A percentile compares a stretch with the other conserved stretches of the same genome.
These are phyloP conservation scores for Lordiphosa stackelbergi DNA, from an alignment of 1,140 invertebrate genomes.

Conservation along the genomic window DNA sequence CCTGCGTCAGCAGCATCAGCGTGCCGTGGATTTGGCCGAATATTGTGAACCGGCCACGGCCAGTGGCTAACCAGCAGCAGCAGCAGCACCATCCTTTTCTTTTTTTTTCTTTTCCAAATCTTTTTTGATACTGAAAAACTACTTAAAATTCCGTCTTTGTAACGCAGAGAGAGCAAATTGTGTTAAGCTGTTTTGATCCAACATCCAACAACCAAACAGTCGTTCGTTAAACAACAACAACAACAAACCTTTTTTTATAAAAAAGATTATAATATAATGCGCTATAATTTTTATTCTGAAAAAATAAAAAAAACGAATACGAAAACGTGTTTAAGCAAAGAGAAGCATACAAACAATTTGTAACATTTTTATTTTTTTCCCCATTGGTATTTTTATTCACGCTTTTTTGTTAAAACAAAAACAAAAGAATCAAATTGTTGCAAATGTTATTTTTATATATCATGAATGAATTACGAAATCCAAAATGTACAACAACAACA, in stretches of 20 bases:
- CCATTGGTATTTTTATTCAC: no score
- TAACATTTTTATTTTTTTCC: constrained; percentile 25
- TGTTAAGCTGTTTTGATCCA: constrained; percentile 32
- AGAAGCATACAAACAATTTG: constrained; percentile 20
- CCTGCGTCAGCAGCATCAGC: constrained; percentile 47
- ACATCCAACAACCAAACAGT: constrained; percentile 63
- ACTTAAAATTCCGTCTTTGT: constrained; percentile 30
- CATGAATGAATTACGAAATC: constrained; percentile 40
- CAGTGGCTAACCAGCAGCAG: constrained; percentile 48
- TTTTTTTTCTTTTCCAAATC: constrained; percentile 9
- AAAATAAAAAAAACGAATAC: constrained; percentile 56
- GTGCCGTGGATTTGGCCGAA: constrained; percentile 50
- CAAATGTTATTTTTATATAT: constrained; percentile 30
- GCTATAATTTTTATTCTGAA: constrained; percentile 72
- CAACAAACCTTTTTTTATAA: constrained; percentile 68
- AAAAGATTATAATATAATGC: constrained; percentile 63
- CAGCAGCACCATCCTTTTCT: constrained; percentile 1
- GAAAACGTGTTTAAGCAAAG: constrained; percentile 53
- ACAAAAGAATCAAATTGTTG: constrained; percentile 21
- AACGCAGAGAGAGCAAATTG: constrained; percentile 13
- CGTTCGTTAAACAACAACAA: constrained; percentile 54
- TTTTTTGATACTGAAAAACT: constrained; percentile 23
- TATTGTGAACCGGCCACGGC: constrained; percentile 70
- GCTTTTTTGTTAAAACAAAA: not conserved
- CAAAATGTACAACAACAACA: constrained; percentile 60